Base-by-base conservation (phyloP, 1,140 invertebrate species). In the Episyrphus balteatus region DNA sequence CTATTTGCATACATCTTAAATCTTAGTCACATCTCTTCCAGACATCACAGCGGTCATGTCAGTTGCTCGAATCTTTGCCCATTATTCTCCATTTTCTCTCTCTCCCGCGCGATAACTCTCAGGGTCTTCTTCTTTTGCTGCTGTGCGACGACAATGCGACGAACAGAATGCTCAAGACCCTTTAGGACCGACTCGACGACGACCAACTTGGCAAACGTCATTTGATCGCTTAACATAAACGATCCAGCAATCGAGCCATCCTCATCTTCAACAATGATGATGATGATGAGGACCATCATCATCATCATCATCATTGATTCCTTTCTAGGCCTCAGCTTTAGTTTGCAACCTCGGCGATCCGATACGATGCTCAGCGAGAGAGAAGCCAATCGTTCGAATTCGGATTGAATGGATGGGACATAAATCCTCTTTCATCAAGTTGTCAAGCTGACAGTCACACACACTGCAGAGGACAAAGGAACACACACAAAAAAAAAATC, bases 1-100 rank as follows among this genome's bases (percentile, higher is more conserved):
- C 40, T 42, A 42, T 42, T 42, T 42, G 40, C 40, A 42, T 42
- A 42, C 40, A 42, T 42, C 40, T 42, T 42, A 42, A 42, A 42
- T 42, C 36, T 37, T 17, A 37, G 36, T 37, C 36, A 37, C 36
- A 14, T 37, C 15, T n/a, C 8, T 26, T 3, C 21, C 21, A 26
- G 21, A 26, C 21, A 37, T 17, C 13, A 17, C 36, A 14, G 36
- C 15, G 36, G 36, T 37, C 36, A 37, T 37, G 36, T 37, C 36
- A 37, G 15, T 37, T n/a, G 36, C 21, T 26, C 21, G 21, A 37
- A 14, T n/a, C 36, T 17, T 17, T 37, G 36, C 15, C 36, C 13
- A 14, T 17, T 37, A n/a, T 17, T 37, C 36, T 37, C 36, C 36
- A 5, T 37, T 14, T 34, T 34, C n/a, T 34, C 9, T 34, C 33